Evolutionary conservation across 2,888 invertebrate genomes (phyloP), one percentile per base, ranked within the genome.

Genomic region (Sphinx pinastri): DNA sequence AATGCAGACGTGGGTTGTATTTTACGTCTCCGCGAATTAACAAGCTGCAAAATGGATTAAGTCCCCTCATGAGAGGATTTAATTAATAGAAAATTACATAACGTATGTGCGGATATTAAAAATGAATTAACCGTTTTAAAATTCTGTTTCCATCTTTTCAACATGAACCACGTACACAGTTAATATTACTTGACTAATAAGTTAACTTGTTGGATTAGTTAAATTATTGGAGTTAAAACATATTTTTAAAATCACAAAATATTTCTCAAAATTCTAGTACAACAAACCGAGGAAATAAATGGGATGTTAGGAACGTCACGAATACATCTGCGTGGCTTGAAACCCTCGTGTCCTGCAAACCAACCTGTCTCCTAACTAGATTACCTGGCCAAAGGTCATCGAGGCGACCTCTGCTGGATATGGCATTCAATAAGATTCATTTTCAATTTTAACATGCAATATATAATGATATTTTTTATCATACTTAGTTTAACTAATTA

Each of bases 261-360:
- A 71, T 72, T 69, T 63, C 70, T 71, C 71, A 31, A 69, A 74
- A 69, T 72, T 71, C 71, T 74, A 68, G 71, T 69, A 71, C 66
- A 68, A 16, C 71, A 72, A 73, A 74, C 74, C 68, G 71, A 72
- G 71, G 71, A 71, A 74, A 68, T 71, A 72, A 85, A 86, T 83
- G 76, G 81, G 81, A 83, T 81, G 79, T 78, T 78, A 71, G 76
- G 77, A 80, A 85, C 77, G 82, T 84, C 83, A 83, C 75, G 79
- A 81, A 78, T 79, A 78, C 78, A 77, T 67, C 72, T 69, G 73
- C 75, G 77, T 77, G 77, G 75, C 80, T 81, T 81, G 86, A 83
- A 86, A 83, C 83, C 84, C 82, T 82, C 82, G 77, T 84, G 86
- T 84, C 85, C 86, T 83, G 81, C 83, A 84, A 84, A 81, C 82